A percentile compares a stretch with the other conserved stretches of the same genome.
Conservation (phyloP, 2,113 vertebrate genomes). For the Andinoacara biseriatus region DNA sequence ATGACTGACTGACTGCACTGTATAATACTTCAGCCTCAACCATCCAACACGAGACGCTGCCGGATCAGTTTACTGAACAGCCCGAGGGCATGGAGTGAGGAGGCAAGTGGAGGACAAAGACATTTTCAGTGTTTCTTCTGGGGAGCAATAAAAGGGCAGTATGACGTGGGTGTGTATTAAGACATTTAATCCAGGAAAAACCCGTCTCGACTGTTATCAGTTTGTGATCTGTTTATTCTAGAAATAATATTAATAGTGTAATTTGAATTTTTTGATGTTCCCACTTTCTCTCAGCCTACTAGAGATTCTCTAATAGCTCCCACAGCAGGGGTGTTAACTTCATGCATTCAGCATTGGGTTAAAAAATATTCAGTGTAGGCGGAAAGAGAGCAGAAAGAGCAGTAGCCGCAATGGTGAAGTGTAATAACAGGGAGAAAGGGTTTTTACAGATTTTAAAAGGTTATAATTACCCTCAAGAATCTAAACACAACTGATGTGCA, state of each 20-base stretch:
- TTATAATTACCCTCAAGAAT: background rate
- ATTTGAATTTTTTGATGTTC: background rate
- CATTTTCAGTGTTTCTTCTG: background rate
- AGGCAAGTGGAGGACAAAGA: background rate
- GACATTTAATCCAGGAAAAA: background rate
- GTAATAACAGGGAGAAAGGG: background rate
- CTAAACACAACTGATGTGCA: background rate
- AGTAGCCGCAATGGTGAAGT: background rate
- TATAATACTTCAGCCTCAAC: slow-evolving; percentile 2
- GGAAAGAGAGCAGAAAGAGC: background rate
- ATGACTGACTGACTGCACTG: slow-evolving; percentile 33
- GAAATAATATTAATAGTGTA: background rate
- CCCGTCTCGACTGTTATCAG: background rate
- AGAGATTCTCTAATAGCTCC: background rate
- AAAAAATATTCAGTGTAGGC: slow-evolving; percentile 10
- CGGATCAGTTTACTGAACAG: slow-evolving; percentile 34
- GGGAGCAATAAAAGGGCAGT: background rate
- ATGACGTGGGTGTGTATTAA: background rate
- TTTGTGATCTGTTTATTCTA: background rate
- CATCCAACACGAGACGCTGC: slow-evolving; percentile 10
- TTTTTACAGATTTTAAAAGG: slow-evolving; percentile 4
- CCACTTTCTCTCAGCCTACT: background rate
- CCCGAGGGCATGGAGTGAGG: slow-evolving; percentile 1
- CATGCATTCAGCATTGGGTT: background rate
- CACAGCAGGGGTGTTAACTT: slow-evolving; percentile 10